Base-by-base conservation (phyloP, 2,113 vertebrate species). In the Shinisaurus crocodilurus region DNA sequence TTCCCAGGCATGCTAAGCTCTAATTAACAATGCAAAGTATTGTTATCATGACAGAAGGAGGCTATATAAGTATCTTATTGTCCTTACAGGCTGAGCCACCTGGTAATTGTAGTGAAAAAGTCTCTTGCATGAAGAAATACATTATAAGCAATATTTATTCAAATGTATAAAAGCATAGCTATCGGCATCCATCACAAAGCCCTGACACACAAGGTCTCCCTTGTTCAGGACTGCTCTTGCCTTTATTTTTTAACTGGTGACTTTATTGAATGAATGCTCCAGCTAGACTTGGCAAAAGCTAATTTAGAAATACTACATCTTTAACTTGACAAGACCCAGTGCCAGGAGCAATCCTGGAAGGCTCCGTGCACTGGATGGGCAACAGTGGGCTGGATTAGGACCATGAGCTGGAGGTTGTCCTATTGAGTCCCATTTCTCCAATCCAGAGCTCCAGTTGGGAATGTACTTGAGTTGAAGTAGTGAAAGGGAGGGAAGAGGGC, bases 11-110 rank as follows among this genome's bases (percentile, higher is more conserved):
- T 88, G 92, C 91, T 93, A 94, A 89, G 86, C 89, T 94, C 90
- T 96, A 89, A 94, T 94, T 96, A 93, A 88, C 92, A 90, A 90
- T 91, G 25, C 37, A 37, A 88, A 96, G 69, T 69, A 86, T 89
- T 92, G 91, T 91, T 88, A 92, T 93, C 91, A 50, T 90, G 69
- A 90, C 92, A 87, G 94, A 93, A 94, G 60, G 91, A 72, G n/a
- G 80, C 74, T 77, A 77, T 69, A 69, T 10, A 95, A 90, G 82
- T 91, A 93, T 82, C 90, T 77, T 88, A 48, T 90, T 89, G 92
- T 48, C 88, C 57, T 94, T 43, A 57, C n/a, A 69, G 86, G 48
- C 89, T 89, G 93, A 0, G 0, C 34, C 89, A 87, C 65, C 45
- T 88, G 23, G 0, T 91, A 76, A 82, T 87, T 85, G 43, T 54